Conservation (phyloP, 2,113 vertebrate genomes). For the Telmatochromis sp. region DNA sequence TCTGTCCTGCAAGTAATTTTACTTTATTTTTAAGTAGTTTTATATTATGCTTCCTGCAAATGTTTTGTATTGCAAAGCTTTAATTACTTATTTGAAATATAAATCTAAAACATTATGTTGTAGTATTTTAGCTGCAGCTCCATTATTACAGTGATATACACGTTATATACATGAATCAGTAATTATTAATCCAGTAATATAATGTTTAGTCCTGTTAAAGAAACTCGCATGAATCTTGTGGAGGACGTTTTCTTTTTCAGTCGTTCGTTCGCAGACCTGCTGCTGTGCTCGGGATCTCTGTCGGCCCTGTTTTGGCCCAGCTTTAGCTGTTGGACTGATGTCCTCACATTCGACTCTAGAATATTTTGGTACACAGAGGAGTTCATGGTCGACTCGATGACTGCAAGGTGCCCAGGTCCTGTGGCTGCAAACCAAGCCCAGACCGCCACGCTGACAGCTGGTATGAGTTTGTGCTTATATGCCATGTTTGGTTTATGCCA, state of each 20-base stretch:
- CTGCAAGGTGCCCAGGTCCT: not conserved
- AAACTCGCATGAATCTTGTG: not conserved
- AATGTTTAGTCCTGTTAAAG: not conserved
- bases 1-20: not conserved
- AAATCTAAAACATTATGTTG: not conserved
- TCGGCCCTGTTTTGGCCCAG: not conserved
- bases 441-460: not conserved
- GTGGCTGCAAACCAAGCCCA: not conserved
- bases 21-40: not conserved
- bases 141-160: not conserved
- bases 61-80: not conserved
- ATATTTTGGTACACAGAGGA: not conserved
- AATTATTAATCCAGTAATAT: not conserved
- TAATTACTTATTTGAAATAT: not conserved
- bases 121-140: not conserved
- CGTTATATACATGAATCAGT: not conserved
- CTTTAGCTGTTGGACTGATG: not conserved
- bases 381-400: not conserved
- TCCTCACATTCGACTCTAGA: not conserved
- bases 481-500: not conserved
- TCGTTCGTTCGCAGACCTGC: not conserved
- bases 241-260: not conserved
- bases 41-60: accelerated
- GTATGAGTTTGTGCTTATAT: not conserved
- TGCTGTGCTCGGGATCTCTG: not conserved